These are phyloP conservation scores for Drosophila histrio DNA, from an alignment of 2,888 invertebrate species.

Conservation along the genomic window DNA sequence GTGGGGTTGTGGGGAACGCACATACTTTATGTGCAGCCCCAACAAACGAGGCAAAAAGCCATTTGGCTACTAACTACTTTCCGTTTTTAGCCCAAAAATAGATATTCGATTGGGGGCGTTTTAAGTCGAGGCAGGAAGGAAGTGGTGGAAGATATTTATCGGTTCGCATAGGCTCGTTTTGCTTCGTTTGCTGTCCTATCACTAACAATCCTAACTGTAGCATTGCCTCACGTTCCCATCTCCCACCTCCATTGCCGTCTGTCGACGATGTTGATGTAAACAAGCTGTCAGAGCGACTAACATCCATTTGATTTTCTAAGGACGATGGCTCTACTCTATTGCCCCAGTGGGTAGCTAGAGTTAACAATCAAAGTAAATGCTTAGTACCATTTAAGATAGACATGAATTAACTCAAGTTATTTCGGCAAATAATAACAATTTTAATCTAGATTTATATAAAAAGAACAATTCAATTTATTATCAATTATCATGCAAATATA, in stretches of 20 bases:
- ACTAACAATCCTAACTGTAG: neutral
- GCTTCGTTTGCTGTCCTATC: constrained; percentile 36
- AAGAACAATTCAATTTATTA: neutral
- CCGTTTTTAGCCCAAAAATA: constrained; percentile 25
- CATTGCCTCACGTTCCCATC: constrained; percentile 21
- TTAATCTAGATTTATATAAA: neutral
- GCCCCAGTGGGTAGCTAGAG: constrained; percentile 1
- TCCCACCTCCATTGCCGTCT: constrained; percentile 23
- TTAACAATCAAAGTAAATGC: neutral
- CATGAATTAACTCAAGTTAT: neutral
- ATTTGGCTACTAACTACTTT: constrained; percentile 64
- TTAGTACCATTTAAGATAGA: neutral
- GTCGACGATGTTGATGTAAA: constrained; percentile 62
- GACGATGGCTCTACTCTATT: constrained; percentile 42
- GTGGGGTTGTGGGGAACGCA: neutral
- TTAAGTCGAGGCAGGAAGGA: neutral
- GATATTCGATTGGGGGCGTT: constrained; percentile 3
- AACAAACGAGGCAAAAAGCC: constrained; percentile 38
- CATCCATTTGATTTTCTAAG: constrained; percentile 66
- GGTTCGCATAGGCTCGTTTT: constrained; percentile 40
- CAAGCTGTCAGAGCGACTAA: constrained; percentile 71
- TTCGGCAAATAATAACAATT: neutral
- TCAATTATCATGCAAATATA: neutral
- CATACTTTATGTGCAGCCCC: constrained; percentile 2
- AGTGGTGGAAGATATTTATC: constrained; percentile 9